Percentiles rank a stretch among this genome's conserved stretches.
phyloP scores from a whole-genome alignment of 2,113 vertebrate species.

The Ia io region DNA sequence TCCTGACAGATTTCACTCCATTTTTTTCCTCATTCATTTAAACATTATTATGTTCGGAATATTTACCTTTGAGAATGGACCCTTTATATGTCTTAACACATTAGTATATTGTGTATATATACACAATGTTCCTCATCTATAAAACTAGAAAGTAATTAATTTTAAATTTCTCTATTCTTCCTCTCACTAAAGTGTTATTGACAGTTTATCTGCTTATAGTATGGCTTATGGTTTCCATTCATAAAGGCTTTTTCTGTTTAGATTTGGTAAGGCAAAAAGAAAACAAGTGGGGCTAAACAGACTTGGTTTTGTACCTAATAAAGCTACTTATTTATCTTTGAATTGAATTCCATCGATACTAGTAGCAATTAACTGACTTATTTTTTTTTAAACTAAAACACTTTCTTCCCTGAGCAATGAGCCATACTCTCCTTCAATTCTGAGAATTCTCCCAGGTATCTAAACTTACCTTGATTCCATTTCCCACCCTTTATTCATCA shows the following conservation, averaged over 20 bases:
- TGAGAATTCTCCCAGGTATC: background rate
- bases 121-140: background rate
- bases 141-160: background rate
- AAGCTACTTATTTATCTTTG: conserved; percentile 19
- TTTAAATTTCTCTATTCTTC: background rate
- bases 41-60: background rate
- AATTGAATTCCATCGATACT: background rate
- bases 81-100: background rate
- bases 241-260: background rate
- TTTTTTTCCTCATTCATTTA: background rate
- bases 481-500: background rate
- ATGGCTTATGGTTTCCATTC: background rate
- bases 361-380: conserved; percentile 20
- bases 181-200: background rate
- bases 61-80: background rate
- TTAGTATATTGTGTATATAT: background rate
- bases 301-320: background rate
- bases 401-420: conserved; percentile 32
- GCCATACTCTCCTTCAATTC: background rate
- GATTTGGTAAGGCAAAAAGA: background rate
- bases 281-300: background rate
- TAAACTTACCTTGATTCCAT: background rate
- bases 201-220: background rate
- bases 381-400: background rate
- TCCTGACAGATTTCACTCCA: background rate